These are phyloP conservation scores for Odontamblyopus lacepedii DNA, from an alignment of 2,797 vertebrate species.

Conservation along the genomic window DNA sequence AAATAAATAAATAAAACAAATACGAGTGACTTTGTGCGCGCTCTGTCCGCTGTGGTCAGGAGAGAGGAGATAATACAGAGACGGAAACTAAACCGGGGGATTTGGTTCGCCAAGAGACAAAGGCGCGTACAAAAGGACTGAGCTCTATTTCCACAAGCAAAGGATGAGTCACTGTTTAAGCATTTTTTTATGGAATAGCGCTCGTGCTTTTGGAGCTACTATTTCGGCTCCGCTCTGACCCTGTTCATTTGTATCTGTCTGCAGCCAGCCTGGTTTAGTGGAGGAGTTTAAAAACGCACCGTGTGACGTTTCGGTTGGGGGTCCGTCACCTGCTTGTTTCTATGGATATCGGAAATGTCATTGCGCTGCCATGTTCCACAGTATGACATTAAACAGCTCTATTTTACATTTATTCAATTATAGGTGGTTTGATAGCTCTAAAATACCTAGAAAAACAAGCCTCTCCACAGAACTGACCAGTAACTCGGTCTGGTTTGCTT, in stretches of 20 bases:
- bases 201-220: conserved; percentile 20
- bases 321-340: too few species aligned
- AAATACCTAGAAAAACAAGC: too few species aligned
- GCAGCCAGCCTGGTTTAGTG: conserved; percentile 13
- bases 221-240: conserved; percentile 34
- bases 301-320: too few species aligned
- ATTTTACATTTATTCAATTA: too few species aligned
- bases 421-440: too few species aligned
- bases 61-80: conserved; percentile 7
- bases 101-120: conserved; percentile 33
- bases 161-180: conserved; percentile 16
- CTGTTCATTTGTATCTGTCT: conserved; percentile 37
- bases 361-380: too few species aligned
- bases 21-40: conserved; percentile 31
- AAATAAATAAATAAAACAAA: conserved; percentile 27
- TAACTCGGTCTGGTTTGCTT: too few species aligned
- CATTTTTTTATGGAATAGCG: conserved; percentile 33
- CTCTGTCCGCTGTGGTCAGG: neutral
- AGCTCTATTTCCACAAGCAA: conserved; percentile 14
- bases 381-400: too few species aligned
- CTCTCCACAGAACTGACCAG: too few species aligned
- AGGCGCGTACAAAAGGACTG: conserved; percentile 22
- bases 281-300: neutral
- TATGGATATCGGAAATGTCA: too few species aligned
- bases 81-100: conserved; percentile 28